Evolutionary conservation across 2,888 invertebrate species (phyloP).

Genomic region (Bhutanitis thaidina): DNA sequence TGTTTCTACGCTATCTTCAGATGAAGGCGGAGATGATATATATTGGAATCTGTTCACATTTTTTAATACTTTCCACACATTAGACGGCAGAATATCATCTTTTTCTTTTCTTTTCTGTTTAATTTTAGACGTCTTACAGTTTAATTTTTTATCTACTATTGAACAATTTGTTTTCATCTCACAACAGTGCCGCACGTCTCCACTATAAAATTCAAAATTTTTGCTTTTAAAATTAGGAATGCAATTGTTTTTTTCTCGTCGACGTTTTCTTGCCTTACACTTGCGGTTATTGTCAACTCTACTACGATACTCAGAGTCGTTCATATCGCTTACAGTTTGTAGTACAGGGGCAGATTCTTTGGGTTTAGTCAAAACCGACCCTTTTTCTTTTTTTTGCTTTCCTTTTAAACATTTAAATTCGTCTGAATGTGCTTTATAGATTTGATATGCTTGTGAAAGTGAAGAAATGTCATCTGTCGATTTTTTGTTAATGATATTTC

Average conservation of each 20-base stretch:
- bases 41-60: constrained; percentile 62
- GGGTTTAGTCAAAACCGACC: constrained; percentile 55
- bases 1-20: constrained; percentile 44
- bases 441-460: constrained; percentile 48
- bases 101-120: constrained; percentile 22
- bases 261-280: constrained; percentile 41
- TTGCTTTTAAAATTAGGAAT: constrained; percentile 31
- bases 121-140: constrained; percentile 23
- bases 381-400: constrained; percentile 55
- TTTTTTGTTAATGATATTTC: constrained; percentile 45
- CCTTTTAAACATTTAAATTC: constrained; percentile 46
- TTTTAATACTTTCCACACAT: constrained; percentile 62
- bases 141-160: constrained; percentile 38
- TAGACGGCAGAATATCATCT: constrained; percentile 38
- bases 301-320: constrained; percentile 56
- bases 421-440: constrained; percentile 65
- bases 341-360: constrained; percentile 43
- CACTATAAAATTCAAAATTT: constrained; percentile 44
- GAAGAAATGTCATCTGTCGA: constrained; percentile 43
- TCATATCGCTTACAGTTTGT: constrained; percentile 62
- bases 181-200: constrained; percentile 49
- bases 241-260: constrained; percentile 32
- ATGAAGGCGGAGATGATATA: constrained; percentile 52
- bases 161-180: constrained; percentile 44
- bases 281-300: constrained; percentile 33